phyloP scores from a whole-genome alignment of 2,113 vertebrate species.

The Corythoichthys intestinalis region DNA sequence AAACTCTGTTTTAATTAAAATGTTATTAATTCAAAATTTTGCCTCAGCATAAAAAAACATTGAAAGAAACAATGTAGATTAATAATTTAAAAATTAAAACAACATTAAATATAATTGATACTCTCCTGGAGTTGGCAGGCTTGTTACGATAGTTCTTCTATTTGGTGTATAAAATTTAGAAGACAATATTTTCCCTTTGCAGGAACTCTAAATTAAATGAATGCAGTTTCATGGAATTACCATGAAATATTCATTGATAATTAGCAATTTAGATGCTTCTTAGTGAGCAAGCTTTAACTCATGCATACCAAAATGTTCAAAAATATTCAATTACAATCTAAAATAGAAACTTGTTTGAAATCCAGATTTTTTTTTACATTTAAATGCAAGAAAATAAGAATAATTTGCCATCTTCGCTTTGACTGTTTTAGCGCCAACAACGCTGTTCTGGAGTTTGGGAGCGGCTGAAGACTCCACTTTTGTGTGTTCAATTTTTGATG shows the following conservation, averaged over 20 bases:
- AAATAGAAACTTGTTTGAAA: not conserved
- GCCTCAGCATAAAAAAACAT: too few species aligned
- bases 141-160: not conserved
- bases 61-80: too few species aligned
- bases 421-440: not conserved
- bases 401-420: not conserved
- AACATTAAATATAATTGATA: not conserved
- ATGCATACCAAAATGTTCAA: not conserved
- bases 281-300: not conserved
- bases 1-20: too few species aligned
- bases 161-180: not conserved
- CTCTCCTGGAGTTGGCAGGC: not conserved
- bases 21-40: too few species aligned
- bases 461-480: constrained; percentile 11
- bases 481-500: constrained; percentile 45
- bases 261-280: not conserved
- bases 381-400: not conserved
- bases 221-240: not conserved
- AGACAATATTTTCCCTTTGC: not conserved
- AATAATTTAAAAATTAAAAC: too few species aligned
- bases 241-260: not conserved
- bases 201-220: not conserved
- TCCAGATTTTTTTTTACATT: not conserved
- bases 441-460: constrained; percentile 2
- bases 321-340: not conserved